phyloP scores from a whole-genome alignment of 2,797 vertebrate genomes.

The Hylomyscus alleni region DNA sequence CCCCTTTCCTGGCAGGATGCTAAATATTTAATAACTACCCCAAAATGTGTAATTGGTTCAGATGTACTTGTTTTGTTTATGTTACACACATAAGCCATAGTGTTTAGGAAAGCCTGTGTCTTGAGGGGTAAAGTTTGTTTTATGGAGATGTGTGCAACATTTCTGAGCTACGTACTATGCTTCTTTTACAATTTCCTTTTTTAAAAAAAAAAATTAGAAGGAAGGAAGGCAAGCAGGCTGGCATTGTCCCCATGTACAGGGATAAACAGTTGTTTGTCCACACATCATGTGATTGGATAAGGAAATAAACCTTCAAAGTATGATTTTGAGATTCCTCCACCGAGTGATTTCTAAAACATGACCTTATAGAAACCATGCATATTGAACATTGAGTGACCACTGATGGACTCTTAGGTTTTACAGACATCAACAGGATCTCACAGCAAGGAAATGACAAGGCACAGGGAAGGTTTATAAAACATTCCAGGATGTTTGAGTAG shows the following conservation, averaged over 20 bases:
- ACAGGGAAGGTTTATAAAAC: conserved; percentile 62
- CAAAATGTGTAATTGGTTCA: background rate
- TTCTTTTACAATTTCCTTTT: background rate
- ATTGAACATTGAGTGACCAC: conserved; percentile 18
- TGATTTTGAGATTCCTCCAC: conserved; percentile 45
- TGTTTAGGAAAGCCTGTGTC: background rate
- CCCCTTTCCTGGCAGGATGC: conserved; percentile 27
- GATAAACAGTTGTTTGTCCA: conserved; percentile 66
- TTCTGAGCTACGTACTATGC: background rate
- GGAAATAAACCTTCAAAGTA: conserved; percentile 1
- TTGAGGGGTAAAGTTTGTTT: background rate
- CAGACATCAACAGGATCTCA: conserved; percentile 77
- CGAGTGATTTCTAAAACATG: background rate
- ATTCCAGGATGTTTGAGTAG: conserved; percentile 62
- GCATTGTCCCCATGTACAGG: conserved; percentile 74
- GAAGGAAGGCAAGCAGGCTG: conserved; percentile 82
- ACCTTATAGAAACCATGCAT: background rate
- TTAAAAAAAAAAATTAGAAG: background rate
- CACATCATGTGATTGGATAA: background rate
- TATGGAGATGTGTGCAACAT: conserved; percentile 13
- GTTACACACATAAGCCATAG: background rate
- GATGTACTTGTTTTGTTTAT: conserved; percentile 23
- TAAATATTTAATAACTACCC: conserved; percentile 34
- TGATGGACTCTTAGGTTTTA: conserved; percentile 50
- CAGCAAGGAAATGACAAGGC: conserved; percentile 77